phyloP scores from a whole-genome alignment of 1,140 invertebrate genomes.

The Heliconius himera region DNA sequence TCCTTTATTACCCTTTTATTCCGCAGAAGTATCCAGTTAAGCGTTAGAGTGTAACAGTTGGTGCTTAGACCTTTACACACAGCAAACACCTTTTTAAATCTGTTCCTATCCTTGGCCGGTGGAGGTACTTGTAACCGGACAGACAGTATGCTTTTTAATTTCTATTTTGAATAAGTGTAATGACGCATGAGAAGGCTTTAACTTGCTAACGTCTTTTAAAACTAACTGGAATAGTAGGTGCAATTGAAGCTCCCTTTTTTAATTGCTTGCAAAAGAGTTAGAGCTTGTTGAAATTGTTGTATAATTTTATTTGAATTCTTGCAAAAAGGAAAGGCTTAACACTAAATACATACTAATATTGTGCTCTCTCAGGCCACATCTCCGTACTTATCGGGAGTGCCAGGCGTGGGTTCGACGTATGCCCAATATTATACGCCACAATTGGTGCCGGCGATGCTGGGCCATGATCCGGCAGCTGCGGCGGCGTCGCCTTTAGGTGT shows the following conservation, averaged over 20 bases:
- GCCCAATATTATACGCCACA: constrained; percentile 93
- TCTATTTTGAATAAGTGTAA: constrained; percentile 53
- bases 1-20: constrained; percentile 29
- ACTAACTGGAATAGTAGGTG: constrained; percentile 36
- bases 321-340: background rate
- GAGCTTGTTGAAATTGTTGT: background rate
- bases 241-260: background rate
- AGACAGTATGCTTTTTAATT: constrained; percentile 67
- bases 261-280: constrained; percentile 18
- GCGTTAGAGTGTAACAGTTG: constrained; percentile 14
- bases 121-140: constrained; percentile 43
- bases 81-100: constrained; percentile 23
- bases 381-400: constrained; percentile 94
- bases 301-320: background rate
- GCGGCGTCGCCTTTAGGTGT: constrained; percentile 85
- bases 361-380: constrained; percentile 88
- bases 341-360: constrained; percentile 33
- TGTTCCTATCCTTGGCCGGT: constrained; percentile 37
- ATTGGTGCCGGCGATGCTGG: constrained; percentile 91
- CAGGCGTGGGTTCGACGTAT: constrained; percentile 91
- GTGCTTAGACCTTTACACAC: constrained; percentile 7
- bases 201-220: constrained; percentile 54
- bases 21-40: constrained; percentile 18
- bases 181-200: constrained; percentile 68
- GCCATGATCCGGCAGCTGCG: constrained; percentile 91